Conservation (phyloP, 64 coral and sea anemone species). For the Montipora sp. region DNA sequence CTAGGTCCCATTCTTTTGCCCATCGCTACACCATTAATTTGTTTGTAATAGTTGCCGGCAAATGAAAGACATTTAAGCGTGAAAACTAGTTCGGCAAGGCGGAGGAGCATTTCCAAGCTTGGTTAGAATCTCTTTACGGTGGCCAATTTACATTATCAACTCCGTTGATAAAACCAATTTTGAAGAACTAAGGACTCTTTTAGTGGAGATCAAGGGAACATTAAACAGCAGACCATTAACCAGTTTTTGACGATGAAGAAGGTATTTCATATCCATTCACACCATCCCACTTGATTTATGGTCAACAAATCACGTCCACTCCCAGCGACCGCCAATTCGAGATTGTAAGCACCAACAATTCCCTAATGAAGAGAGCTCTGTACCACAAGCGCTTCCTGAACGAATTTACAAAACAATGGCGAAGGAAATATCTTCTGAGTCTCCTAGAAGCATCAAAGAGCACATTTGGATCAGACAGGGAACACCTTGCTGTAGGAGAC, state of each 20-base stretch:
- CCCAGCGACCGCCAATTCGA: neutral
- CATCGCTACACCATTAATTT: no score
- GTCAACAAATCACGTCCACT: neutral
- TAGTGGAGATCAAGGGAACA: constrained; percentile 5
- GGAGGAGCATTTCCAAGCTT: no score
- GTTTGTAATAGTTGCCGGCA: no score
- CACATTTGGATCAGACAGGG: neutral
- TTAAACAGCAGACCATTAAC: constrained; percentile 17
- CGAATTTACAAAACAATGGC: neutral
- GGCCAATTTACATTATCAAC: no score
- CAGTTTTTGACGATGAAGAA: constrained; percentile 1
- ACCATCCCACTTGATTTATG: neutral
- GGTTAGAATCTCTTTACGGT: no score
- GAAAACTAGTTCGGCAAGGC: no score
- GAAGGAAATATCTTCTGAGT: neutral
- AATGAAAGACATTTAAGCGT: no score
- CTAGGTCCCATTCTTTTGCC: no score
- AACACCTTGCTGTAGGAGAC: neutral
- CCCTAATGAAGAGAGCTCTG: neutral
- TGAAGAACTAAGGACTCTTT: neutral
- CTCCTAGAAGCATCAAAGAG: neutral
- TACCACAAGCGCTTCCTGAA: neutral
- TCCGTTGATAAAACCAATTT: neutral
- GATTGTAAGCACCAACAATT: neutral
- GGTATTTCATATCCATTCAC: neutral